Evolutionary conservation across 2,888 invertebrate genomes (phyloP).

Genomic region (Drosophila limbata): DNA sequence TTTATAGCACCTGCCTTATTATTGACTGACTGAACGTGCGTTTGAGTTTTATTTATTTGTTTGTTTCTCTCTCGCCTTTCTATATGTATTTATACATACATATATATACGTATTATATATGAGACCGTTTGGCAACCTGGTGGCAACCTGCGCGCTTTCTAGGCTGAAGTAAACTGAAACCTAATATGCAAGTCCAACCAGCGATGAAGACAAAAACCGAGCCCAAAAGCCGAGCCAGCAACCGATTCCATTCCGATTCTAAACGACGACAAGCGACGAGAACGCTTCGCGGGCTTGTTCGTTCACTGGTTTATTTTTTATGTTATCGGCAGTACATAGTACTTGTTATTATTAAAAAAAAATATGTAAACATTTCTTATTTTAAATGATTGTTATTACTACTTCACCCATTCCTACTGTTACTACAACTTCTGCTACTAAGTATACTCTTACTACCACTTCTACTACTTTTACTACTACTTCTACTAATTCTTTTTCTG

Average conservation of each 20-base stretch:
- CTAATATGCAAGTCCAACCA: slow-evolving; percentile 53
- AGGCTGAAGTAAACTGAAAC: slow-evolving; percentile 78
- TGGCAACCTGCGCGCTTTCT: slow-evolving; percentile 64
- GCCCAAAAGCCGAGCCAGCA: slow-evolving; percentile 27
- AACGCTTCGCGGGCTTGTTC: slow-evolving; percentile 14
- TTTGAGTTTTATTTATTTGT: slow-evolving; percentile 43
- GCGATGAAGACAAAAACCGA: slow-evolving; percentile 56
- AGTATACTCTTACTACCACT: background rate
- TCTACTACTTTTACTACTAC: background rate
- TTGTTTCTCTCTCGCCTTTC: slow-evolving; percentile 35
- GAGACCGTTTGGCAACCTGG: background rate
- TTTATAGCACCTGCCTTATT: slow-evolving; percentile 43
- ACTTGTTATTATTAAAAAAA: slow-evolving; percentile 1
- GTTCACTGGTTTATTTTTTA: slow-evolving; percentile 8
- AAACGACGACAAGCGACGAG: background rate
- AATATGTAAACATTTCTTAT: background rate
- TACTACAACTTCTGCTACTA: background rate
- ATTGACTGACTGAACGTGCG: slow-evolving; percentile 30
- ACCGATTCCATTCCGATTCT: slow-evolving; percentile 25
- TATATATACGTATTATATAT: background rate
- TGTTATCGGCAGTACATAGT: slow-evolving; percentile 23
- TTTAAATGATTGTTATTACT: background rate
- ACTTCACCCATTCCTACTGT: background rate
- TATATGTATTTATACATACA: slow-evolving; percentile 6
- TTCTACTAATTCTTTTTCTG: background rate